These are phyloP conservation scores for Sebastes nivosus DNA, from an alignment of 2,797 vertebrate species.

Conservation along the genomic window DNA sequence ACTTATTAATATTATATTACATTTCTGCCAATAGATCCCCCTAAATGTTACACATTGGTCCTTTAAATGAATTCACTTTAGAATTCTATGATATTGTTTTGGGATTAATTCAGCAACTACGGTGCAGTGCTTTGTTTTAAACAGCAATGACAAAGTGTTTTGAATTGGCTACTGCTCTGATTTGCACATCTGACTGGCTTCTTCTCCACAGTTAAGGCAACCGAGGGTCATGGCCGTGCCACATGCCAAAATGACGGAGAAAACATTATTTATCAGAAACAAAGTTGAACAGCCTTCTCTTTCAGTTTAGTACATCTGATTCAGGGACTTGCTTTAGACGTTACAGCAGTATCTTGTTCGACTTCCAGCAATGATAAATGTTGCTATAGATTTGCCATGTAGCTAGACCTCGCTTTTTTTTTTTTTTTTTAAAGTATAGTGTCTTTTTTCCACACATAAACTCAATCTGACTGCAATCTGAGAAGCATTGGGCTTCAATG, in stretches of 20 bases:
- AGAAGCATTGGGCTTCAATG: conserved; percentile 36
- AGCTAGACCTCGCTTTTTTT: conserved; percentile 28
- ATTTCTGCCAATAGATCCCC: too few species aligned
- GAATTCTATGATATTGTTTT: neutral
- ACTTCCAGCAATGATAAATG: conserved; percentile 15
- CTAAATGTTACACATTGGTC: too few species aligned
- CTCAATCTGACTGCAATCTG: conserved; percentile 46
- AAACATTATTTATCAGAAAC: neutral
- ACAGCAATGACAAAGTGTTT: neutral
- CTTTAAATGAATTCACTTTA: neutral
- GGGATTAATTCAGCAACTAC: neutral
- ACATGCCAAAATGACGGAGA: neutral
- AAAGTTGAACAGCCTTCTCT: neutral
- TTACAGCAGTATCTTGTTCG: neutral
- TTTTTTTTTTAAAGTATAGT: conserved; percentile 28
- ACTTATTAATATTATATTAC: neutral
- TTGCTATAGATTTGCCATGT: conserved; percentile 10
- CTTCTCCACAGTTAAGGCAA: neutral
- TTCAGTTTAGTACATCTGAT: neutral
- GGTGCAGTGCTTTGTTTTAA: neutral
- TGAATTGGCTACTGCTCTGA: neutral
- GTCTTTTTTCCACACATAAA: conserved; percentile 39
- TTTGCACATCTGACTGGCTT: neutral
- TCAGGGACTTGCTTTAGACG: neutral
- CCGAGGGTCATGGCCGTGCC: neutral